Evolutionary conservation across 2,797 vertebrate genomes (phyloP).

Genomic region (Notolabrus celidotus): DNA sequence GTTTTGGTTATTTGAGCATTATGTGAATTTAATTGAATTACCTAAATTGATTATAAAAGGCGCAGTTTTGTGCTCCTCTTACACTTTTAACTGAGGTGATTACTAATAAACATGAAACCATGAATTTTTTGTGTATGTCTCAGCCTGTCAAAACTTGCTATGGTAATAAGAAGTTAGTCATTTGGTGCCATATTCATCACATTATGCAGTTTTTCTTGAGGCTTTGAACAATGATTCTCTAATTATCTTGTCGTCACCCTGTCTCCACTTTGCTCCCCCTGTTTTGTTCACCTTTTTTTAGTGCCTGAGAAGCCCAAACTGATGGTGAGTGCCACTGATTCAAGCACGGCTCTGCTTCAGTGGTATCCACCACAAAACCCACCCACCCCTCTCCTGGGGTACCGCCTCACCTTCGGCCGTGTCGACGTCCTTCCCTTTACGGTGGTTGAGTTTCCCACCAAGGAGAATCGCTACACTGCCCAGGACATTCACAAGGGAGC

Average conservation of each 20-base stretch:
- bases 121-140: constrained; percentile 36
- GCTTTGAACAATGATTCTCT: constrained; percentile 58
- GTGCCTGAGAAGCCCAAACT: constrained; percentile 94
- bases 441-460: constrained; percentile 91
- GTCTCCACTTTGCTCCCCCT: background rate
- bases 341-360: constrained; percentile 91
- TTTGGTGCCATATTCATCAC: constrained; percentile 38
- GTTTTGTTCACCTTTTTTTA: constrained; percentile 64
- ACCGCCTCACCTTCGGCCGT: constrained; percentile 93
- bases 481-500: constrained; percentile 94
- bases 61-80: too few relatives aligned
- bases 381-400: constrained; percentile 92
- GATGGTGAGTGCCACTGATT: constrained; percentile 90
- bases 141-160: constrained; percentile 46
- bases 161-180: constrained; percentile 28
- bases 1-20: too few relatives aligned
- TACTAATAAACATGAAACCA: constrained; percentile 57
- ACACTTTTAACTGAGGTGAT: too few relatives aligned
- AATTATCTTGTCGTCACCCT: constrained; percentile 50
- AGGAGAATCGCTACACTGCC: constrained; percentile 90
- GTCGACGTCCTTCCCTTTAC: constrained; percentile 89
- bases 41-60: too few relatives aligned
- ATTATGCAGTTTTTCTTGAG: constrained; percentile 46
- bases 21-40: too few relatives aligned
- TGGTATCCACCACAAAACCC: constrained; percentile 92